Percentiles rank a stretch among this genome's conserved stretches.
Evolutionary conservation across 2,797 vertebrate genomes (phyloP).

Genomic region (Gobio occitaniae): DNA sequence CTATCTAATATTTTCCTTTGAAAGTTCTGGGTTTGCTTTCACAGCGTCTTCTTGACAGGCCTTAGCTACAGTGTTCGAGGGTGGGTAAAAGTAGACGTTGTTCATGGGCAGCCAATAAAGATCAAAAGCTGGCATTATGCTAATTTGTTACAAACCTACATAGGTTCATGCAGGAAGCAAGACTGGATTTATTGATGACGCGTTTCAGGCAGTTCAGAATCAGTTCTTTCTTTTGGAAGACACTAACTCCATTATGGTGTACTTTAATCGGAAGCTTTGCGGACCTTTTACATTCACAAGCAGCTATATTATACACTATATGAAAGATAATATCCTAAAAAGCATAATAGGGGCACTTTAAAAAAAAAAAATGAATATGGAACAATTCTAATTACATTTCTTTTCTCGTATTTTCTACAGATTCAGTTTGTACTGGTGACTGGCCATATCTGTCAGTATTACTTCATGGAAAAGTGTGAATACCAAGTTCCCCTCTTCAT

Average conservation of each 20-base stretch:
- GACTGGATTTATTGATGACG: not conserved
- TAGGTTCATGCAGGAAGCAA: too few species aligned
- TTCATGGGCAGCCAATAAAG: too few species aligned
- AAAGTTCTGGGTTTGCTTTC: too few species aligned
- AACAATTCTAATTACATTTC: not conserved
- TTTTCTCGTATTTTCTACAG: slow-evolving; percentile 70
- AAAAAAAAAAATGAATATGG: not conserved
- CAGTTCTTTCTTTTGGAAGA: not conserved
- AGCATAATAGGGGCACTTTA: not conserved
- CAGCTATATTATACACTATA: not conserved
- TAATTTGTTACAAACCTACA: too few species aligned
- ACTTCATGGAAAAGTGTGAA: slow-evolving; percentile 93
- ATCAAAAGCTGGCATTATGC: too few species aligned
- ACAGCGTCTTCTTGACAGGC: not conserved
- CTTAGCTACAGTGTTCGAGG: not conserved
- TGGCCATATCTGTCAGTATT: slow-evolving; percentile 95
- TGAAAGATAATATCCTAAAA: not conserved
- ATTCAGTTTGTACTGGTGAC: slow-evolving; percentile 93
- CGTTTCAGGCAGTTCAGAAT: not conserved
- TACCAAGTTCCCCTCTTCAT: slow-evolving; percentile 93
- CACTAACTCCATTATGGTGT: not conserved
- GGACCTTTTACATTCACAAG: not conserved
- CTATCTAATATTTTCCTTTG: too few species aligned
- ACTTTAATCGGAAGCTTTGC: not conserved
- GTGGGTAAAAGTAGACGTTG: not conserved